Evolutionary conservation across 2,797 vertebrate species (phyloP), one percentile per base, ranked within the genome.

Genomic region (Sebastes taczanowskii): DNA sequence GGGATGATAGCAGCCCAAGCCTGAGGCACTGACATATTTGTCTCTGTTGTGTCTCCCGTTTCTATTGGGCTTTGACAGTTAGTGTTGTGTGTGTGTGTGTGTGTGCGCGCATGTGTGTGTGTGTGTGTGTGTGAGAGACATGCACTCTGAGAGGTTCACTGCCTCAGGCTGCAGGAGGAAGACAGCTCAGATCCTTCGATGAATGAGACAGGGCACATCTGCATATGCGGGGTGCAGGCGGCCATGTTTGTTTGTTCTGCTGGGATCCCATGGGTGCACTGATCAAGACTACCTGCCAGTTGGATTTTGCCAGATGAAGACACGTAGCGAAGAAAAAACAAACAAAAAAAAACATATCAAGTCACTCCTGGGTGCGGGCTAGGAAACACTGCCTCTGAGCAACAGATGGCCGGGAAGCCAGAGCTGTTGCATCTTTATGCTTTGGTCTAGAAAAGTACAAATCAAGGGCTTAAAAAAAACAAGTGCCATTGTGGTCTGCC

Each of bases 241-340:
- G 71, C 72, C 84, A 75, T 81, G 87, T 91, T 89, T 90, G 88
- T 91, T 92, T 92, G 84, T 86, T 89, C 83, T 71, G 27, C 77
- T 1, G 34, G 77, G 77, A 78, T 92, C 90, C 83, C 83, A 42
- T 4, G 82, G 81, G 88, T 79, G 81, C 71, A 5, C 82, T 86
- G 87, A 93, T 95, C 91, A 91, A 91, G 67, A 82, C 60, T 55
- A 86, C 87, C 84, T 89, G 89, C 82, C 90, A 91, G 86, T 66
- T 62, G 55, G 59, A 84, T 66, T 27, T 69, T 79, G 82, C 68
- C 70, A 83, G 83, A 91, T 87, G 76, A 90, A 92, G 80, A 92
- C 59, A 67, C 34, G 62, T 64, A 65, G 74, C 49, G 62, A 9
- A 62, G 18, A n/a, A 11, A 29, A 69, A 76, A 69, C 52, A 29